Evolutionary conservation across 2,888 invertebrate species (phyloP), one percentile per base, ranked within the genome.

Genomic region (Acrocera orbiculus): DNA sequence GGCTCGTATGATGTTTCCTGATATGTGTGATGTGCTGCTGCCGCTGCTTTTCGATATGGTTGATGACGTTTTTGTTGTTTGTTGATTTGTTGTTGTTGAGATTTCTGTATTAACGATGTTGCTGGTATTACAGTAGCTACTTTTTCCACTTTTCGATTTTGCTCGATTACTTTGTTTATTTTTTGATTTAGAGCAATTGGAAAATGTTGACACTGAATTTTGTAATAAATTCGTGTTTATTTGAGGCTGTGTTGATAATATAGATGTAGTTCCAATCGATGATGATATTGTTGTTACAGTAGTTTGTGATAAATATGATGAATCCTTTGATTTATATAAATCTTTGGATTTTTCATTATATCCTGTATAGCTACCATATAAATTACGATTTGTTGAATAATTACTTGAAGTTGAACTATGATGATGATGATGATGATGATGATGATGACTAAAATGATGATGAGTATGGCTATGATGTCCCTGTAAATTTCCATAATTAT

Each of bases 381-480:
- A 3, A 11, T 19, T 11, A 5, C 32, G 34, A 29, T 17, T 29
- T 14, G 16, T 32, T 10, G 14, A n/a, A n/a, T 27, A 10, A 10
- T 9, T 27, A 16, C 10, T 16, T 27, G 27, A 16, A n/a, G 16
- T 27, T 6, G 27, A 16, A 11, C 11, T 23, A 23, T 23, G 23
- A 23, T 11, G 11, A 23, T 25, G 25, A 13, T 11, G 25, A 13
- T 25, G 25, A 27, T 28, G 24, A 20, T 23, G 22, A 10, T 25
- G 11, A 28, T 41, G 57, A 58, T 34, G 39, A 35, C 48, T 24
- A 38, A 38, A 32, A 35, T 39, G 37, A 36, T 35, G 16, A 30
- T 27, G 36, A 43, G 3, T 46, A 42, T 1, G 47, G 44, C 11
- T 16, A 10, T 22, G 10, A 15, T 34, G n/a, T 14, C 28, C 22